Evolutionary conservation across 2,113 vertebrate species (phyloP).

Genomic region (Xenus cinereus): DNA sequence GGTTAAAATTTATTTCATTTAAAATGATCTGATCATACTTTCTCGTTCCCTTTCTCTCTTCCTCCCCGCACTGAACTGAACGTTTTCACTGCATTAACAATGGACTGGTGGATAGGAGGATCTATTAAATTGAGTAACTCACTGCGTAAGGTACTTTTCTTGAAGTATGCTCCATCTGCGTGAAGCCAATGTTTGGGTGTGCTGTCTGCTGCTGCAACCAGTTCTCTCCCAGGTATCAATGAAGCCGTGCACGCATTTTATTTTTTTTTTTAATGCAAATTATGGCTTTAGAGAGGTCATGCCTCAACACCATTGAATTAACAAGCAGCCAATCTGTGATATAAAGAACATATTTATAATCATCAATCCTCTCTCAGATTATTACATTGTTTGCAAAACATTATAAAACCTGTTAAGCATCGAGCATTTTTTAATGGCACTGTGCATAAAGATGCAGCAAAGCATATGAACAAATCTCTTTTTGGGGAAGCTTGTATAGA

Average conservation of each 20-base stretch:
- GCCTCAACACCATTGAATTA: constrained; percentile 29
- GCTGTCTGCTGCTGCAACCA: constrained; percentile 60
- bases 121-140: constrained; percentile 43
- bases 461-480: neutral
- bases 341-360: constrained; percentile 15
- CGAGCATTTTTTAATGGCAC: neutral
- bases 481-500: neutral
- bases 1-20: constrained; percentile 67
- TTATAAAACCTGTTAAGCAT: neutral
- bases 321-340: constrained; percentile 22
- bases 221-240: constrained; percentile 31
- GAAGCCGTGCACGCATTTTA: neutral
- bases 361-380: neutral
- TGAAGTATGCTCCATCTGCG: constrained; percentile 58
- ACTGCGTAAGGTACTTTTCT: neutral
- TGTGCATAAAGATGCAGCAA: neutral
- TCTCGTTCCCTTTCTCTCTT: constrained; percentile 30
- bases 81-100: constrained; percentile 47
- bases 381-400: neutral
- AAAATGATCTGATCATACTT: constrained; percentile 43
- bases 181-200: constrained; percentile 35
- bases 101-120: constrained; percentile 30
- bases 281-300: constrained; percentile 20
- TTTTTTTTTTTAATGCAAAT: neutral
- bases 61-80: constrained; percentile 3